Conservation (phyloP, 2,797 vertebrate genomes). For the Spinus olivaceus region DNA sequence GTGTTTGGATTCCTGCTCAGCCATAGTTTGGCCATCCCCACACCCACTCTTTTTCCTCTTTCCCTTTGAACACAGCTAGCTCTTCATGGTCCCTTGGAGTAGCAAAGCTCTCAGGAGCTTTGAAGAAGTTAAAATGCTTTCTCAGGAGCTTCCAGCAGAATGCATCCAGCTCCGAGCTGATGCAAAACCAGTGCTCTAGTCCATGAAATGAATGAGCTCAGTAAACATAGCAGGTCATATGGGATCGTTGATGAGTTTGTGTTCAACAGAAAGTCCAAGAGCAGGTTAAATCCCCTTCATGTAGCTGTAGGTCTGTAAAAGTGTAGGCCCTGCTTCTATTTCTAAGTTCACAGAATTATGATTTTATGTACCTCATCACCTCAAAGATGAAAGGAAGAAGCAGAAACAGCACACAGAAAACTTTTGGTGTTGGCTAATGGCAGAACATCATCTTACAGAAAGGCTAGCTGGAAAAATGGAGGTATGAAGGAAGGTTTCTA, state of each 20-base stretch:
- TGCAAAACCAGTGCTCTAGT: neutral
- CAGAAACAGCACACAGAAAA: neutral
- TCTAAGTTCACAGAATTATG: neutral
- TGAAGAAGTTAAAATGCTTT: neutral
- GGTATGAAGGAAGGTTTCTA: neutral
- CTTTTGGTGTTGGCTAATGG: neutral
- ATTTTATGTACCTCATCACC: neutral
- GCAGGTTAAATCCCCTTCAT: neutral
- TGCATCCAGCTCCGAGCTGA: neutral
- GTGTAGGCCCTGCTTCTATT: neutral
- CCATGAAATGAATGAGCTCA: neutral
- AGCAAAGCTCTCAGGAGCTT: neutral
- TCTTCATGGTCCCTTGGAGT: neutral
- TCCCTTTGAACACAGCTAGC: neutral
- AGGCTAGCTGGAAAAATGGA: neutral
- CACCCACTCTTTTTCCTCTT: neutral
- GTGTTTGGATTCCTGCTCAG: neutral
- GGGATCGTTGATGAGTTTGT: neutral
- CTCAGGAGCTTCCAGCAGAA: neutral
- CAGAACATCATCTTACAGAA: neutral
- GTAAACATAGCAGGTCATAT: neutral
- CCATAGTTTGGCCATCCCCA: neutral
- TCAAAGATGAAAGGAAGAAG: neutral
- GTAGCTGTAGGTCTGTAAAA: neutral
- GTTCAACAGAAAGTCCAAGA: neutral